These are phyloP conservation scores for Polyergus mexicanus DNA, from an alignment of 1,140 invertebrate genomes.

Conservation along the genomic window DNA sequence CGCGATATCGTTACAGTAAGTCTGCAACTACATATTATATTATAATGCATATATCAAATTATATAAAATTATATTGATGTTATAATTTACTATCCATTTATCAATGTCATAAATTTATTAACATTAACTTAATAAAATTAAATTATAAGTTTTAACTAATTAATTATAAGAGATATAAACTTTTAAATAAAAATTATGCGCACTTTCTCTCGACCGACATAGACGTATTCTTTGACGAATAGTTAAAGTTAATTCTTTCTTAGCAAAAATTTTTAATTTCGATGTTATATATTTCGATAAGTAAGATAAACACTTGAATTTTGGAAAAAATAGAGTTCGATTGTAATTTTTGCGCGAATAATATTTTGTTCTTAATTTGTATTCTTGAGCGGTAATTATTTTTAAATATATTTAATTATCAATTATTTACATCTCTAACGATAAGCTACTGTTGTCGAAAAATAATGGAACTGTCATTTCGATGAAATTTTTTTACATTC, in stretches of 20 bases:
- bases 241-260: not conserved
- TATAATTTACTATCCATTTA: constrained; percentile 4
- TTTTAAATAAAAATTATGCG: not conserved
- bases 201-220: constrained; percentile 36
- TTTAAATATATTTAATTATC: not conserved
- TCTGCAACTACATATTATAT: not conserved
- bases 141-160: not conserved
- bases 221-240: not conserved
- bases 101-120: not conserved
- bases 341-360: not conserved
- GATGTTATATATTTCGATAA: not conserved
- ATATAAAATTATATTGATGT: not conserved
- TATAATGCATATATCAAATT: not conserved
- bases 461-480: not conserved
- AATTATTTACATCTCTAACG: not conserved
- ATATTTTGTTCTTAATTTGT: not conserved
- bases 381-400: not conserved
- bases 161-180: not conserved
- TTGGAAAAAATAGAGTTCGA: not conserved
- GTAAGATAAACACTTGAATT: not conserved
- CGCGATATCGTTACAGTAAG: not conserved
- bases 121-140: not conserved
- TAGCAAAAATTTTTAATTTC: not conserved
- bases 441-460: not conserved
- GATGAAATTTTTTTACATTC: not conserved